Evolutionary conservation across 2,888 invertebrate genomes (phyloP).

Genomic region (Ganaspis brasiliensis): DNA sequence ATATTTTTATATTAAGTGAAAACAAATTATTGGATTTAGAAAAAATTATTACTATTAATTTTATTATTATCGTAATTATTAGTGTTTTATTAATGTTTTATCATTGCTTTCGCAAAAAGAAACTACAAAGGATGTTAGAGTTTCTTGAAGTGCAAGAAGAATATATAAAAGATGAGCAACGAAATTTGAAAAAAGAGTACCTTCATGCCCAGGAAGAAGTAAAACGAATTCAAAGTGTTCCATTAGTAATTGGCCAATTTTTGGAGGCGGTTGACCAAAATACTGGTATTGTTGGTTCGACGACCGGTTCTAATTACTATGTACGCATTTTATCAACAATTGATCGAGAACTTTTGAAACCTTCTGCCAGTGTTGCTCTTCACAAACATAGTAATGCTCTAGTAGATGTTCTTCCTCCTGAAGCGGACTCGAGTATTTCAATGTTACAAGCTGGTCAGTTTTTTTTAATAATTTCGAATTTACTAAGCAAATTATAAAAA

Average conservation of each 20-base stretch:
- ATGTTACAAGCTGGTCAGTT: slow-evolving; percentile 94
- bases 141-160: slow-evolving; percentile 99
- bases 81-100: slow-evolving; percentile 35
- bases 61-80: neutral
- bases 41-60: too few relatives aligned
- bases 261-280: slow-evolving; percentile 99
- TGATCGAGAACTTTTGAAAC: slow-evolving; percentile 97
- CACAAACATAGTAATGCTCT: slow-evolving; percentile 99
- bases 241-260: slow-evolving; percentile 99
- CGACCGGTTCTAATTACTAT: slow-evolving; percentile 99
- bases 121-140: slow-evolving; percentile 97
- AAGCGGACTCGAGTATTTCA: slow-evolving; percentile 99
- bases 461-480: too few relatives aligned
- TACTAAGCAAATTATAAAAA: too few relatives aligned
- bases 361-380: slow-evolving; percentile 98
- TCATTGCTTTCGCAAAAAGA: slow-evolving; percentile 82
- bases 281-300: slow-evolving; percentile 99
- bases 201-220: slow-evolving; percentile 99
- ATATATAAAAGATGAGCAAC: slow-evolving; percentile 99
- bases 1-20: too few relatives aligned
- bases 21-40: too few relatives aligned
- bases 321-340: slow-evolving; percentile 99
- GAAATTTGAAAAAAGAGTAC: slow-evolving; percentile 99
- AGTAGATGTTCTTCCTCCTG: slow-evolving; percentile 99
- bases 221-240: slow-evolving; percentile 99